Conservation (phyloP, 2,113 vertebrate genomes). For the Ia io region DNA sequence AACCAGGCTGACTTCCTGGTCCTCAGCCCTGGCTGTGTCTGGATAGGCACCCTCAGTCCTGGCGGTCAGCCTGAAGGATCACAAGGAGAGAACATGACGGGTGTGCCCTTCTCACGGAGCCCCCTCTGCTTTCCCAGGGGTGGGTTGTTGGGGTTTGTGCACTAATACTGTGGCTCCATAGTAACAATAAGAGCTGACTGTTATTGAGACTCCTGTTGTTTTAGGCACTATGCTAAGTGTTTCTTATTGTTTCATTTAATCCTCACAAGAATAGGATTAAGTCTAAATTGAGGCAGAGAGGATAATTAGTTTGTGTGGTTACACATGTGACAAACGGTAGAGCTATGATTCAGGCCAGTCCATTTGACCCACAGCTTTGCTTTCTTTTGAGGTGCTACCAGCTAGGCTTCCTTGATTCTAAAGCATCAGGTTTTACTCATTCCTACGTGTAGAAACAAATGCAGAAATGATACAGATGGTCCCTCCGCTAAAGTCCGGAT, state of each 20-base stretch:
- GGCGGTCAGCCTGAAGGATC: not conserved
- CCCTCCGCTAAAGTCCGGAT: not conserved
- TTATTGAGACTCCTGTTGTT: not conserved
- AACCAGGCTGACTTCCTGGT: accelerated
- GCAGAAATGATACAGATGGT: not conserved
- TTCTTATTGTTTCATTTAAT: slow-evolving; percentile 32
- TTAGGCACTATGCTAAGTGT: not conserved
- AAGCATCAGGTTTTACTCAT: not conserved
- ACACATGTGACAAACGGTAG: not conserved
- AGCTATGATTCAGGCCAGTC: not conserved
- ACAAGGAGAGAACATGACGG: not conserved
- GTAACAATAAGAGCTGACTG: not conserved
- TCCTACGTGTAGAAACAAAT: not conserved
- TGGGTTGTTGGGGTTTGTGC: not conserved
- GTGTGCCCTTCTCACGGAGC: not conserved
- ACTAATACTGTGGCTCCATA: not conserved
- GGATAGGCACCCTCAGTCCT: not conserved
- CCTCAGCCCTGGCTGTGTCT: not conserved
- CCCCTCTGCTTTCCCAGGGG: not conserved
- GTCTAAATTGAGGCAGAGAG: not conserved
- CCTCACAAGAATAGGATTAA: not conserved
- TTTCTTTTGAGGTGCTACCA: not conserved
- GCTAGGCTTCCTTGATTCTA: not conserved
- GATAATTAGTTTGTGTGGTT: not conserved
- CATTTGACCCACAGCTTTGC: not conserved